Evolutionary conservation across 2,888 invertebrate species (phyloP).

Genomic region (Ctena decussata): DNA sequence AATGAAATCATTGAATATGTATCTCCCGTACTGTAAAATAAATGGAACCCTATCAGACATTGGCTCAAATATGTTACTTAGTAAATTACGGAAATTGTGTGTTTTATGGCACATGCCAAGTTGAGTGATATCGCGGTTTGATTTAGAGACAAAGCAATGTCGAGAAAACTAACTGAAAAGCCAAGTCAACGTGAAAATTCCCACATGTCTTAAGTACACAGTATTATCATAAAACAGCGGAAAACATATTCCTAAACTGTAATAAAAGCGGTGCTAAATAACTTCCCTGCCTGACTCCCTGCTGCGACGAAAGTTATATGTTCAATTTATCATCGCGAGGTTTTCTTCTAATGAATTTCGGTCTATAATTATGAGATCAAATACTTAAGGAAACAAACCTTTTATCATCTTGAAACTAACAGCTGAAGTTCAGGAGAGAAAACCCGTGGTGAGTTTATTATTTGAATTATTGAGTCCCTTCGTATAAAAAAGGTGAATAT

Average conservation of each 20-base stretch:
- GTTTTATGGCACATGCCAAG: no score
- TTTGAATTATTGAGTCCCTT: background rate
- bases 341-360: conserved; percentile 9
- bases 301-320: conserved; percentile 14
- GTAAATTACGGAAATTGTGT: no score
- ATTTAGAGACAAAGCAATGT: no score
- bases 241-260: conserved; percentile 15
- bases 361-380: conserved; percentile 17
- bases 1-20: no score
- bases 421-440: conserved; percentile 6
- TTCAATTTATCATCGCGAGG: conserved; percentile 10
- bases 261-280: conserved; percentile 13
- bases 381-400: conserved; percentile 14
- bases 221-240: conserved; percentile 10
- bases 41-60: no score
- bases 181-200: background rate
- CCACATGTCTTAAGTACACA: conserved; percentile 16
- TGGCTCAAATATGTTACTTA: no score
- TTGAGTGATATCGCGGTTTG: no score
- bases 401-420: conserved; percentile 10
- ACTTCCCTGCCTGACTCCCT: conserved; percentile 7
- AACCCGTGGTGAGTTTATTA: conserved; percentile 1
- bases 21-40: no score
- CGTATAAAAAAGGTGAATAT: conserved; percentile 2
- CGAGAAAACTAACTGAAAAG: background rate